Base-by-base conservation (phyloP, 2,888 invertebrate species). In the Perdita meconis region DNA sequence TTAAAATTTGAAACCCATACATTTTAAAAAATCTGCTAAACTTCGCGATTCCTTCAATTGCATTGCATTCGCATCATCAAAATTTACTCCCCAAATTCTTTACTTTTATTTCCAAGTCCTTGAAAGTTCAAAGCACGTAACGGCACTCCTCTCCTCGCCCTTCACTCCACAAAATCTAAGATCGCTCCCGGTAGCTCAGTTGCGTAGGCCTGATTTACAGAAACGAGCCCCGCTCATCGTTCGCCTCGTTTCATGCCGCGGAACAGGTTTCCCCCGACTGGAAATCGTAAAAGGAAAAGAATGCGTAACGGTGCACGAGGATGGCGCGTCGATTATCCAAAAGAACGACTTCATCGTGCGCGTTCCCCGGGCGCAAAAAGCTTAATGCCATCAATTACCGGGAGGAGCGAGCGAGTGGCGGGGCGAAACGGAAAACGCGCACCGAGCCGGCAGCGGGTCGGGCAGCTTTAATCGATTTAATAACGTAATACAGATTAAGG, bases 401-500 rank as follows among this genome's bases (percentile, higher is more conserved):
- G 12, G 13, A 2, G 1, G 19, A 38, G 26, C 30, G 10, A n/a
- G n/a, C n/a, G n/a, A n/a, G n/a, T n/a, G n/a, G n/a, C n/a, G n/a
- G n/a, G n/a, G n/a, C n/a, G n/a, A n/a, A n/a, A n/a, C n/a, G 42
- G 19, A 56, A 34, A 53, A 68, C 22, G 61, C 36, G 10, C 16
- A 19, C 26, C 24, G 19, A 38, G 19, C 12, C 26, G 24, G 51
- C 6, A 2, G 38, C 38, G 13, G 34, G 30, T 12, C 40, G 44
- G 26, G 8, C 22, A 24, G 40, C 19, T 19, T 26, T 66, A 59
- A 66, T 70, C 57, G 26, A 66, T 61, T 70, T 76, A 70, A 77
- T 63, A 78, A 59, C 57, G 70, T 55, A n/a, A 71, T 61, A 69
- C 30, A 19, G 56, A 36, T 69, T 55, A 75, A 38, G 10, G 34